These are phyloP conservation scores for Scomberomorus guttatus DNA, from an alignment of 2,797 vertebrate species.

Conservation along the genomic window DNA sequence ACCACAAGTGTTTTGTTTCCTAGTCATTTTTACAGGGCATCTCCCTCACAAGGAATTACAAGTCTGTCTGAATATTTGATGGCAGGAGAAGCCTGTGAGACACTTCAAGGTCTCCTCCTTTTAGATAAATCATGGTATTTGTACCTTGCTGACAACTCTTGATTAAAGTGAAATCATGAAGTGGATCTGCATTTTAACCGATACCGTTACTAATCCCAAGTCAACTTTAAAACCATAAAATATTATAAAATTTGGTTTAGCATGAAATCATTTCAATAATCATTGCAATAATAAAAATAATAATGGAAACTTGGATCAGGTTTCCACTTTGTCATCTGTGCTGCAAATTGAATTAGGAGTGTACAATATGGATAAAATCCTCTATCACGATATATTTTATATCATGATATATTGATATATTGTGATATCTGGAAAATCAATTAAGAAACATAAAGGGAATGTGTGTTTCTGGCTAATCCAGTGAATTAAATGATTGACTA, in stretches of 20 bases:
- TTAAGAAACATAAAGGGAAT: too few relatives aligned
- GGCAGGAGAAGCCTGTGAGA: constrained; percentile 33
- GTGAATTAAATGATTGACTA: background rate
- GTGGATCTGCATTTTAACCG: background rate
- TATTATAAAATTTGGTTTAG: background rate
- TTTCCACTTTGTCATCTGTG: background rate
- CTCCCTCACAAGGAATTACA: constrained; percentile 64
- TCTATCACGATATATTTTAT: too few relatives aligned
- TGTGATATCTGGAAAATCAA: background rate
- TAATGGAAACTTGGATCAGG: background rate
- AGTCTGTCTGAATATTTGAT: constrained; percentile 84
- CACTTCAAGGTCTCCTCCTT: background rate
- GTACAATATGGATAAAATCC: background rate
- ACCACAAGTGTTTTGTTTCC: constrained; percentile 85
- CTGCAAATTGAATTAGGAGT: background rate
- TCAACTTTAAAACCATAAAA: background rate
- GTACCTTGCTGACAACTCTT: background rate
- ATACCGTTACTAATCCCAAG: background rate
- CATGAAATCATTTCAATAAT: background rate
- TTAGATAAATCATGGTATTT: constrained; percentile 2
- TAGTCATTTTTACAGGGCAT: constrained; percentile 73
- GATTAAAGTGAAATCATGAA: background rate
- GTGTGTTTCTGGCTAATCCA: background rate
- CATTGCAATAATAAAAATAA: background rate
- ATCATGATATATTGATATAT: background rate